Conservation (phyloP, 2,888 invertebrate genomes). For the Argyresthia goedartella region DNA sequence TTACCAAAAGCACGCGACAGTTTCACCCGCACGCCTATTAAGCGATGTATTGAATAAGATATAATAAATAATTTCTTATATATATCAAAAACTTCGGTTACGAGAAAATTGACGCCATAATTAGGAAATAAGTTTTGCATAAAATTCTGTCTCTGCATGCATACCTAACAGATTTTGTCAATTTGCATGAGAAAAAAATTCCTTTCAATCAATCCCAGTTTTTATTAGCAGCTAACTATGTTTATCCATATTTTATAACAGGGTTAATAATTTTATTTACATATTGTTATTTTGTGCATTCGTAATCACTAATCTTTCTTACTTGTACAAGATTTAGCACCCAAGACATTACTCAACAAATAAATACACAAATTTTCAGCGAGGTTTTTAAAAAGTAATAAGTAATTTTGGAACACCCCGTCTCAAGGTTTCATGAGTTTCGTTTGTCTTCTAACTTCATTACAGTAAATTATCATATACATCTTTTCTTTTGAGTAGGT, state of each 20-base stretch:
- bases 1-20: constrained; percentile 21
- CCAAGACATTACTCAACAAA: constrained; percentile 5
- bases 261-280: constrained; percentile 19
- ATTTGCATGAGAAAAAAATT: constrained; percentile 11
- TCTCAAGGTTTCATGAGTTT: no score
- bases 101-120: constrained; percentile 59
- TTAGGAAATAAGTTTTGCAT: constrained; percentile 44
- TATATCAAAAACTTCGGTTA: constrained; percentile 49
- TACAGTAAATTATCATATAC: no score
- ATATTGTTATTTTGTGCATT: constrained; percentile 30
- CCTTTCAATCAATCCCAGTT: background rate
- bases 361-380: background rate
- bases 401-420: no score
- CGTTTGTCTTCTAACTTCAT: no score
- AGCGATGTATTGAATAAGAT: constrained; percentile 31
- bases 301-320: constrained; percentile 29
- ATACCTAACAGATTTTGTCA: constrained; percentile 3
- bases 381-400: no score
- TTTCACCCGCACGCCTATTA: constrained; percentile 38
- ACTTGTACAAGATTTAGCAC: constrained; percentile 12
- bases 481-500: no score
- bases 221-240: constrained; percentile 2
- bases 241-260: constrained; percentile 9
- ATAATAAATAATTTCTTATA: constrained; percentile 26
- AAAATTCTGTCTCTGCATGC: constrained; percentile 21